phyloP scores from a whole-genome alignment of 1,140 invertebrate species.

The Leptinotarsa texana region DNA sequence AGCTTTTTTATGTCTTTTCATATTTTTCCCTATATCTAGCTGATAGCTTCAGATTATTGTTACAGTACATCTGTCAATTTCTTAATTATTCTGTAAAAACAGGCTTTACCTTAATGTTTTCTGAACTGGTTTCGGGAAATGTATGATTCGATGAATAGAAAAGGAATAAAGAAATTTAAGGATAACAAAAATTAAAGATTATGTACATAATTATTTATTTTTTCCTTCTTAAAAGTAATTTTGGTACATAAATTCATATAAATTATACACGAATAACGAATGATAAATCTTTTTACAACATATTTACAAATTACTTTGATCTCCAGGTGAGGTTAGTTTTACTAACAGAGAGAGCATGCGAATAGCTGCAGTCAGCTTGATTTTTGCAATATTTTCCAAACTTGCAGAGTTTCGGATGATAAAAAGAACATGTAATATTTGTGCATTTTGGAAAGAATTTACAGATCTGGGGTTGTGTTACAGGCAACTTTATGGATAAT shows the following conservation, averaged over 20 bases:
- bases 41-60: too few relatives aligned
- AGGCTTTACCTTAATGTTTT: too few relatives aligned
- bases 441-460: conserved; percentile 65
- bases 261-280: too few relatives aligned
- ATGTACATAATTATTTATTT: background rate
- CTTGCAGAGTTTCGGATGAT: conserved; percentile 66
- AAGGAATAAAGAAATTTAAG: too few relatives aligned
- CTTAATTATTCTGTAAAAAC: too few relatives aligned
- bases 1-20: too few relatives aligned
- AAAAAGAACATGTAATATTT: conserved; percentile 64
- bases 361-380: conserved; percentile 66
- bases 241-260: too few relatives aligned
- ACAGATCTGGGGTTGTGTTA: conserved; percentile 57
- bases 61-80: too few relatives aligned
- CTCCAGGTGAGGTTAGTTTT: conserved; percentile 56
- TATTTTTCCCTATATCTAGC: too few relatives aligned
- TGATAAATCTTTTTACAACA: background rate
- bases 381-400: conserved; percentile 67
- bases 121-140: too few relatives aligned
- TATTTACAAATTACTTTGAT: conserved; percentile 32
- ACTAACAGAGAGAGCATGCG: conserved; percentile 57
- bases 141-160: too few relatives aligned
- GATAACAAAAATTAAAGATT: background rate
- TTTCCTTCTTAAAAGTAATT: conserved; percentile 3
- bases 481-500: conserved; percentile 18